Evolutionary conservation across 2,888 invertebrate species (phyloP).

Genomic region (Camponotus fellah): DNA sequence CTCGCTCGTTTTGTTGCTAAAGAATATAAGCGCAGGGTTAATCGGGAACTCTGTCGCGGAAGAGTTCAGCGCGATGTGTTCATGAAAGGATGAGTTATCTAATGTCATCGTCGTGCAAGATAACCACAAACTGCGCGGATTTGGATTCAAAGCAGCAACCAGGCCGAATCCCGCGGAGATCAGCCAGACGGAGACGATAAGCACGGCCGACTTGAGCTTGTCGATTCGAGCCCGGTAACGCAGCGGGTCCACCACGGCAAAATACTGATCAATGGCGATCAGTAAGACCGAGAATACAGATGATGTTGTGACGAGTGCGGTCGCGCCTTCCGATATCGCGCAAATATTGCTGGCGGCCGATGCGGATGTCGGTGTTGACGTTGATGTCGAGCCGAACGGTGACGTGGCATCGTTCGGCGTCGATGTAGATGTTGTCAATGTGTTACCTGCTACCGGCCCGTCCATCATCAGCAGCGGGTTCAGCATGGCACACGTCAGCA

Average conservation of each 20-base stretch:
- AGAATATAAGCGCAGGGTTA: slow-evolving; percentile 59
- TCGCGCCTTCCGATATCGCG: slow-evolving; percentile 88
- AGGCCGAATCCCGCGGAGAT: slow-evolving; percentile 85
- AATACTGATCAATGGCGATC: slow-evolving; percentile 90
- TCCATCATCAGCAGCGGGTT: slow-evolving; percentile 87
- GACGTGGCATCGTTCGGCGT: slow-evolving; percentile 20
- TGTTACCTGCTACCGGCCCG: slow-evolving; percentile 82
- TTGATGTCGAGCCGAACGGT: slow-evolving; percentile 15
- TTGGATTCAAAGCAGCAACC: slow-evolving; percentile 86
- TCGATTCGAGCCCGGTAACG: slow-evolving; percentile 88
- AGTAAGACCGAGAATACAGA: slow-evolving; percentile 89
- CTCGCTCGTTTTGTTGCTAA: slow-evolving; percentile 64
- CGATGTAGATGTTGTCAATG: slow-evolving; percentile 84
- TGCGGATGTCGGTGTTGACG: slow-evolving; percentile 62
- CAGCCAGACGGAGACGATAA: slow-evolving; percentile 87
- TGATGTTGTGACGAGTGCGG: slow-evolving; percentile 88
- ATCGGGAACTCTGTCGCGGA: neutral
- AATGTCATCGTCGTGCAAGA: slow-evolving; percentile 78
- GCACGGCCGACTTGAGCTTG: slow-evolving; percentile 86
- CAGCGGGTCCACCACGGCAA: slow-evolving; percentile 89
- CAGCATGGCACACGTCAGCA: slow-evolving; percentile 87
- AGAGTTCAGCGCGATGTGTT: slow-evolving; percentile 20
- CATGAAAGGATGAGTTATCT: neutral
- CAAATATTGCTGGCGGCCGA: slow-evolving; percentile 86
- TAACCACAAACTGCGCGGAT: slow-evolving; percentile 86